These are phyloP conservation scores for Hyperopisus bebe DNA, from an alignment of 2,113 vertebrate species.

Conservation along the genomic window DNA sequence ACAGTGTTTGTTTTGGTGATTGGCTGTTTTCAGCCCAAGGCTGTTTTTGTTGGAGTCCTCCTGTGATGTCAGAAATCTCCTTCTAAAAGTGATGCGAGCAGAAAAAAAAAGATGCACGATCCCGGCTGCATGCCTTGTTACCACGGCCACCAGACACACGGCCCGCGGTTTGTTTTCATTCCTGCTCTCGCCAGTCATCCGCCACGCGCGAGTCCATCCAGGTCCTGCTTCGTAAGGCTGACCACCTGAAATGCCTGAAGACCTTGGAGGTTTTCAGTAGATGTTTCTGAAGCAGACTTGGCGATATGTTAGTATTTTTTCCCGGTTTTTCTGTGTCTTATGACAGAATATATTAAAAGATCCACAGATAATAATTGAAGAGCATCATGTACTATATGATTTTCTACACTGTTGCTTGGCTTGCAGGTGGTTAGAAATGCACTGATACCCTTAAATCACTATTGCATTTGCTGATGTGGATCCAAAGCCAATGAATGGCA, in stretches of 20 bases:
- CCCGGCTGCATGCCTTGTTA: neutral
- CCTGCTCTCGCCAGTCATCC: neutral
- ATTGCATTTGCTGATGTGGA: neutral
- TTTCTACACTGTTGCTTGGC: neutral
- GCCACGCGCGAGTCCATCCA: neutral
- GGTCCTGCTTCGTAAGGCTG: neutral
- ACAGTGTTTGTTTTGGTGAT: neutral
- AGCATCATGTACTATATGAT: neutral
- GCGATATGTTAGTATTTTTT: neutral
- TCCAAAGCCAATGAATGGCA: neutral
- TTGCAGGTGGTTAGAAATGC: neutral
- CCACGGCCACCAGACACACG: neutral
- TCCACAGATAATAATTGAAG: neutral
- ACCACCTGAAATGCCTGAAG: neutral
- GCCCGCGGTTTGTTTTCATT: neutral
- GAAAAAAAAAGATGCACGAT: neutral
- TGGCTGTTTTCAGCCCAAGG: neutral
- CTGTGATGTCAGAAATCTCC: neutral
- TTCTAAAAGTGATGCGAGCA: neutral
- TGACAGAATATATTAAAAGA: neutral
- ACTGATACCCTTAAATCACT: neutral
- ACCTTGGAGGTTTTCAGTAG: neutral
- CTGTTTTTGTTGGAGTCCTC: neutral
- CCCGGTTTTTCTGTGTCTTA: neutral
- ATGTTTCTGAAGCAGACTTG: neutral